Evolutionary conservation across 2,113 vertebrate genomes (phyloP), one percentile per base, ranked within the genome.

Genomic region (Bothrops jararaca): DNA sequence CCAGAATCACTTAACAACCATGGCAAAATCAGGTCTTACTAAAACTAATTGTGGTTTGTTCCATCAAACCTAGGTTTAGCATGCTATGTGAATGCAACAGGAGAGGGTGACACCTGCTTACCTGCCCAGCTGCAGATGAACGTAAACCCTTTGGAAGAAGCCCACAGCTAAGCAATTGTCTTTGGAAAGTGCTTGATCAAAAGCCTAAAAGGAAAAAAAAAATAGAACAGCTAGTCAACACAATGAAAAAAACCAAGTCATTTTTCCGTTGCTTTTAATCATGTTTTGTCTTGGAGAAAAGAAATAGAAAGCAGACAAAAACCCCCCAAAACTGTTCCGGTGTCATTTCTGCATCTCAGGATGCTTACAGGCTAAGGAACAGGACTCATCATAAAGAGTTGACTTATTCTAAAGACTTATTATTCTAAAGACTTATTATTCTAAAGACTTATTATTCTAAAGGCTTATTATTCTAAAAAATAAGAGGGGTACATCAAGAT

Each of bases 141-240:
- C 96, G 1, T 97, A 97, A 12, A 98, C 96, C 89, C 98, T 97
- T 95, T 99, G 98, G 91, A 98, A 98, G 96, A 98, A 98, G 23
- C 96, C 98, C 0, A 98, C 97, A 39, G 98, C 98, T 74, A 99
- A 96, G 50, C 97, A 97, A 26, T 96, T 91, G 58, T 99, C 98
- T 92, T 98, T 98, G 22, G 95, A 92, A 22, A 98, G 96, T 1
- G 97, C 96, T 11, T 95, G 92, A 94, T 98, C 96, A 92, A 98
- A 98, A 57, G 97, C 97, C 98, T 99, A 93, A 20, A 39, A 74
- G n/a, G n/a, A 39, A 74, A 34, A 53, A 69, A 95, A 29, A 92
- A 34, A 91, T 5, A 39, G 22, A 52, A 90, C 0, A 12, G 20
- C 45, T 20, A 20, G 12, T 90, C 52, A 74, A 29, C 23, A 5